These are phyloP conservation scores for Acropora yongei DNA, from an alignment of 64 coral and sea anemone species.

Conservation along the genomic window DNA sequence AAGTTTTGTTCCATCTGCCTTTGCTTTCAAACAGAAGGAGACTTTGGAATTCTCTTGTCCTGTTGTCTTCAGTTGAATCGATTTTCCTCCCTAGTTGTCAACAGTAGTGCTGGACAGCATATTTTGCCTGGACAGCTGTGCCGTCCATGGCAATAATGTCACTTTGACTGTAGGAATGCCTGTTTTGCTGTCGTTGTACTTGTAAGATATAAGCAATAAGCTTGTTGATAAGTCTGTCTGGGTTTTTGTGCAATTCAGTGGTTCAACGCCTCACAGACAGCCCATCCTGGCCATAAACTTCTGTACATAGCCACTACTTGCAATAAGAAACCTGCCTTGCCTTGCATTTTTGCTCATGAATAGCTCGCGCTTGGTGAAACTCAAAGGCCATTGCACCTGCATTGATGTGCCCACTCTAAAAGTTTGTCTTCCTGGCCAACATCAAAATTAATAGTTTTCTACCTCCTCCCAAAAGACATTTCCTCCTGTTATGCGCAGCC, in stretches of 20 bases:
- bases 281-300: slow-evolving; percentile 61
- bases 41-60: no score
- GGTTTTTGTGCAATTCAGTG: neutral
- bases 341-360: slow-evolving; percentile 64
- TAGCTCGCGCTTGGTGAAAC: slow-evolving; percentile 63
- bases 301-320: slow-evolving; percentile 61
- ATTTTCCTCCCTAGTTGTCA: neutral
- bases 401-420: slow-evolving; percentile 59
- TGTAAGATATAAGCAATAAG: slow-evolving; percentile 14
- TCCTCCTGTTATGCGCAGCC: slow-evolving; percentile 56
- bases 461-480: slow-evolving; percentile 51
- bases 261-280: slow-evolving; percentile 26
- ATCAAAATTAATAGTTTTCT: slow-evolving; percentile 54
- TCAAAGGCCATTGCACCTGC: slow-evolving; percentile 59
- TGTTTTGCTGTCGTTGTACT: slow-evolving; percentile 12
- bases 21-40: no score
- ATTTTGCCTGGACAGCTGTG: slow-evolving; percentile 28
- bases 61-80: no score
- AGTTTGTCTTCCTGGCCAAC: slow-evolving; percentile 25
- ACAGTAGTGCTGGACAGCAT: slow-evolving; percentile 11
- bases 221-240: slow-evolving; percentile 63
- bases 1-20: no score
- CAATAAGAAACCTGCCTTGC: slow-evolving; percentile 43
- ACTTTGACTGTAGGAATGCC: slow-evolving; percentile 40
- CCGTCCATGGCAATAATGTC: slow-evolving; percentile 38